phyloP scores from a whole-genome alignment of 2,888 invertebrate genomes.

The Apotomis capreana region DNA sequence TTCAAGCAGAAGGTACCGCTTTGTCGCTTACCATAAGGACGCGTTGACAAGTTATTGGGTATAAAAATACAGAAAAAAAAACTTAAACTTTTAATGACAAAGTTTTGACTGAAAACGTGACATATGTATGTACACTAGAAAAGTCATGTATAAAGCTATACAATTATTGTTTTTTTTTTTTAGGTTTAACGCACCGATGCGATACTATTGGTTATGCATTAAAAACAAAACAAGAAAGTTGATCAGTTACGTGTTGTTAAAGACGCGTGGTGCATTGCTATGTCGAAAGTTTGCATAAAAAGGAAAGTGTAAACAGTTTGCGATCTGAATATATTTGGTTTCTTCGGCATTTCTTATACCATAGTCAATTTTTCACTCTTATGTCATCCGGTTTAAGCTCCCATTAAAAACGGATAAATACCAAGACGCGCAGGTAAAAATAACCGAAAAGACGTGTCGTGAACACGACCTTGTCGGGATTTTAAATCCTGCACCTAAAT shows the following conservation, averaged over 20 bases:
- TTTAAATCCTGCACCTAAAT: not conserved
- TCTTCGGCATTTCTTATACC: not conserved
- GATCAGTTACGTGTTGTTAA: slow-evolving; percentile 54
- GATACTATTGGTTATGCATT: slow-evolving; percentile 20
- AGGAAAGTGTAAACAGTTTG: slow-evolving; percentile 51
- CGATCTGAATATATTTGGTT: slow-evolving; percentile 31
- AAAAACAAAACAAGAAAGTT: slow-evolving; percentile 59
- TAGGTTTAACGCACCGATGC: not conserved
- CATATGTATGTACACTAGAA: no score
- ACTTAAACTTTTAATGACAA: no score
- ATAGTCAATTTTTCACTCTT: not conserved
- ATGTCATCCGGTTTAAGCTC: slow-evolving; percentile 12
- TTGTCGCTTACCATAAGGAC: no score
- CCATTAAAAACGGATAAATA: slow-evolving; percentile 8
- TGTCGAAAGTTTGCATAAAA: slow-evolving; percentile 55
- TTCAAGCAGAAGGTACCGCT: no score
- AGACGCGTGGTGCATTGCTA: slow-evolving; percentile 60
- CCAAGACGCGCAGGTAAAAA: slow-evolving; percentile 25
- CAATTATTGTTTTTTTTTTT: not conserved
- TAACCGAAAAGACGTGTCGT: not conserved
- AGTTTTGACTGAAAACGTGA: no score
- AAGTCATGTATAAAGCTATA: not conserved
- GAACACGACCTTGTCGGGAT: slow-evolving; percentile 8
- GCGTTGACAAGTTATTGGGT: no score
- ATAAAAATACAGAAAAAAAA: no score